Evolutionary conservation across 2,888 invertebrate genomes (phyloP), one percentile per base, ranked within the genome.

Genomic region (Diplolepis rosae): DNA sequence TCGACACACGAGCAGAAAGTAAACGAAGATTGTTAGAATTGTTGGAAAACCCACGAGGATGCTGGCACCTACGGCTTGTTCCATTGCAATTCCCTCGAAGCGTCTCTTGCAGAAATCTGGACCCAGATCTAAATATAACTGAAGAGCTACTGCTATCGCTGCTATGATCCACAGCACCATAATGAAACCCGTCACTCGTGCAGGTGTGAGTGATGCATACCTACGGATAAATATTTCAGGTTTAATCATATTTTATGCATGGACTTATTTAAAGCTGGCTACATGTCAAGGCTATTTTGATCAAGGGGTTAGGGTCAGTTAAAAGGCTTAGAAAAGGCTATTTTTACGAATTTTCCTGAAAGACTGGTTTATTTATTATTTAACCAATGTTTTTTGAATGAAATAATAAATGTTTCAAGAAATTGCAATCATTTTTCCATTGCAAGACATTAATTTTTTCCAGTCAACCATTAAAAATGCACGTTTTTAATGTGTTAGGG

Each of bases 21-120:
- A 92, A 45, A 91, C 89, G 71, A 90, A 86, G n/a, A 92, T 84
- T 0, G 93, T 92, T 3, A 92, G 74, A 0, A 92, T 61, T 27
- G 91, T 89, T 0, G 94, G 94, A 9, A 93, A 78, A 0, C 90
- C 90, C 39, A 94, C 91, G 61, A 94, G 90, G 0, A 92, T 76
- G 5, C 91, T 88, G 0, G 91, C 91, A 0, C 93, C 91, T 1
- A 90, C 82, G 0, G 90, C 76, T 74, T 93, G 92, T 77, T 92
- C 93, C 68, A 90, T 89, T 18, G 90, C 89, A 75, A 93, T 89
- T 0, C 92, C 92, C 54, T 82, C 84, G 77, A 91, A 90, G 35
- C 87, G 86, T 3, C 93, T 90, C 7, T 90, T 89, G 84, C 95
- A 95, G 81, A 94, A 94, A 80, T 94, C 93, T 69, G 93, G 94